Evolutionary conservation across 2,797 vertebrate genomes (phyloP), one percentile per base, ranked within the genome.

Genomic region (Melanotaenia trifasciata): DNA sequence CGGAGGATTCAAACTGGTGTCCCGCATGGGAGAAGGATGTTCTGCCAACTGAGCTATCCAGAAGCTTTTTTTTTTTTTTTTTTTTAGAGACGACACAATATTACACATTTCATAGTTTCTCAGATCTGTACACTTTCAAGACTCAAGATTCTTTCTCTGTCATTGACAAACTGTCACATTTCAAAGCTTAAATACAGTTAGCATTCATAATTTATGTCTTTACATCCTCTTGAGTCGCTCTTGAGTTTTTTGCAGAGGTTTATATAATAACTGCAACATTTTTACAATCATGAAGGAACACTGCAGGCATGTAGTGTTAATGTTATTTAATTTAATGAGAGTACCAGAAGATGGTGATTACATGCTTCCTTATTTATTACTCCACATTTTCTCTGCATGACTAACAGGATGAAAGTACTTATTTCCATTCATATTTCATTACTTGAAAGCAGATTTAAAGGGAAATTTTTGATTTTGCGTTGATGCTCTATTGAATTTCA

Each of bases 401-500:
- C 33, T 20, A 45, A 50, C 18, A 47, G 9, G 35, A 22, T 28
- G 75, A 61, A 18, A 22, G 1, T 40, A 2, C 20, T 32, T 1
- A 10, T 33, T 35, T 33, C 3, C 38, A n/a, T 45, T 64, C 50
- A 36, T 14, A 1, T 70, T 47, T 61, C 24, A 18, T 26, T 11
- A 43, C 36, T 16, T 58, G 18, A 8, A 32, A 1, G 54, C 58
- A 45, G 16, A 40, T 62, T 22, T 28, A 32, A 10, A 47, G 12
- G n/a, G 45, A n/a, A 16, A 32, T 30, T 69, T 43, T 51, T 58
- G 56, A 64, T n/a, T 61, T 59, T 74, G 54, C 24, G 47, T 72
- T 20, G 26, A 20, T 18, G 47, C 58, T 51, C 63, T 28, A 77
- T 80, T 79, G 61, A 56, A 72, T 67, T 45, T 72, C 32, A 38